Percentiles rank a stretch among this genome's conserved stretches.
These are phyloP conservation scores for Diorhabda carinulata DNA, from an alignment of 1,140 invertebrate genomes.

Conservation along the genomic window DNA sequence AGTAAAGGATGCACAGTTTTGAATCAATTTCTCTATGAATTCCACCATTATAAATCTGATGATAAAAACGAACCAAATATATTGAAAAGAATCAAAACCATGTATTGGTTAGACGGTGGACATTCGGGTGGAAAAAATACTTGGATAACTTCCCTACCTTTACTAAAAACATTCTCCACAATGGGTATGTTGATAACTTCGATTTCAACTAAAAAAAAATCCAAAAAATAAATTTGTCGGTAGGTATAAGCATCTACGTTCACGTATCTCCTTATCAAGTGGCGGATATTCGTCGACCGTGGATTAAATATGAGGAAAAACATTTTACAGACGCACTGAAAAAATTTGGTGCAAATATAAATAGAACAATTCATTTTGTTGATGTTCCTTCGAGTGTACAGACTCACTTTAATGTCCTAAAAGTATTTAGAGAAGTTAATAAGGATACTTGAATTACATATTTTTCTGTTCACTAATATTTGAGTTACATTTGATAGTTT, in stretches of 20 bases:
- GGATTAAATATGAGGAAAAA: conserved; percentile 79
- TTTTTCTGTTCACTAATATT: no score
- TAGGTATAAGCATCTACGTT: conserved; percentile 64
- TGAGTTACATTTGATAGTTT: no score
- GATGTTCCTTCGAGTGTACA: conserved; percentile 58
- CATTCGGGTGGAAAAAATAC: conserved; percentile 78
- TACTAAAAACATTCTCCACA: conserved; percentile 66
- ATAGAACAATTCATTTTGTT: conserved; percentile 63
- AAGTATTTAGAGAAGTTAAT: conserved; percentile 48
- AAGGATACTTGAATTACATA: no score
- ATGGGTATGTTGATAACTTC: conserved; percentile 50
- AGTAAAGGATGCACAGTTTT: conserved; percentile 90
- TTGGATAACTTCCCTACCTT: conserved; percentile 72
- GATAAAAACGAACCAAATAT: conserved; percentile 53
- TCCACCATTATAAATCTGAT: conserved; percentile 65
- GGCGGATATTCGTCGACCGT: conserved; percentile 66
- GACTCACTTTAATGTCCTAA: conserved; percentile 68
- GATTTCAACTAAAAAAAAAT: background rate
- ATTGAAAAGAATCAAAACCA: conserved; percentile 60
- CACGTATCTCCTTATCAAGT: conserved; percentile 85
- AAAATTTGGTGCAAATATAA: conserved; percentile 59
- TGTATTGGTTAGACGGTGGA: conserved; percentile 87
- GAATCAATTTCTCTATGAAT: conserved; percentile 84
- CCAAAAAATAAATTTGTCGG: conserved; percentile 3
- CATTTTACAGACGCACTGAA: conserved; percentile 65